Conservation (phyloP, 2,888 invertebrate species). For the Rhodophaea formosa region DNA sequence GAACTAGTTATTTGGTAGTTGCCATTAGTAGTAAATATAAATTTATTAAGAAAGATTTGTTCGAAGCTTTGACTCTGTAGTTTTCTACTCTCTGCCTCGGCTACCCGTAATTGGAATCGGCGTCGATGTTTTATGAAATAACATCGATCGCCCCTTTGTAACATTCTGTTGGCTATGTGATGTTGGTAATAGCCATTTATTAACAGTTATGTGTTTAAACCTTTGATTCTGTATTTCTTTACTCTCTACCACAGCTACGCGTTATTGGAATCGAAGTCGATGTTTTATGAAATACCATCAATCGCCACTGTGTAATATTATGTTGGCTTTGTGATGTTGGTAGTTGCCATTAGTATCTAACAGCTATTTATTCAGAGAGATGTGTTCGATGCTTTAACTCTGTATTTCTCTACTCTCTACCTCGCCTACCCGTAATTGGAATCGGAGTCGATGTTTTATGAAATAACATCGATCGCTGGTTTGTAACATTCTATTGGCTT, state of each 20-base stretch:
- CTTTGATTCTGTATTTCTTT: not conserved
- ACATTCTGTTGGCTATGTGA: not conserved
- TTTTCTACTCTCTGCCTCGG: not conserved
- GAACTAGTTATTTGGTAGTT: no score
- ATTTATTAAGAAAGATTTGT: no score
- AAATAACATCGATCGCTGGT: constrained; percentile 4
- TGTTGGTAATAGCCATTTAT: not conserved
- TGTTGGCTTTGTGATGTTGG: not conserved
- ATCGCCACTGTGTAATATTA: not conserved
- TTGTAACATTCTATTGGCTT: not conserved
- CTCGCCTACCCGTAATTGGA: constrained; percentile 1
- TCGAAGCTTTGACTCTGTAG: not conserved
- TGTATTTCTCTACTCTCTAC: not conserved
- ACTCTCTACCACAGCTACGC: not conserved
- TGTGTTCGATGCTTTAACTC: no score
- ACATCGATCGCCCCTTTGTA: not conserved
- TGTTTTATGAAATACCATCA: constrained; percentile 14
- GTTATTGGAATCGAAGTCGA: constrained; percentile 9
- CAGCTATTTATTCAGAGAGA: no score
- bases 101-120: constrained; percentile 2
- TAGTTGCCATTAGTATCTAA: not conserved
- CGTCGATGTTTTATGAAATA: constrained; percentile 14
- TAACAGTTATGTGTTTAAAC: no score
- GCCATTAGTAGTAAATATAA: no score
- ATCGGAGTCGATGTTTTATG: constrained; percentile 13